These are phyloP conservation scores for Allobates femoralis DNA, from an alignment of 2,797 vertebrate species.

Conservation along the genomic window DNA sequence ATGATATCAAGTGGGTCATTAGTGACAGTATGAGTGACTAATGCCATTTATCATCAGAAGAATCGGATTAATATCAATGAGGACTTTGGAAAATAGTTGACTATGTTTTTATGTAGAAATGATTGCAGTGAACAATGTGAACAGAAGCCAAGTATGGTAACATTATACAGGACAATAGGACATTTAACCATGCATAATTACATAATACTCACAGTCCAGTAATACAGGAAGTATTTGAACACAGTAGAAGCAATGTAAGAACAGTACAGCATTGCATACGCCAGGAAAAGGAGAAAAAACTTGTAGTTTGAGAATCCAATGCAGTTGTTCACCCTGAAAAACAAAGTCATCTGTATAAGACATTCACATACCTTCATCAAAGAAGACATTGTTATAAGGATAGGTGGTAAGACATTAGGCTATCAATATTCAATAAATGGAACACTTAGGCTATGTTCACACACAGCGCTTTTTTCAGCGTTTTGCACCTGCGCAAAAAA, in stretches of 20 bases:
- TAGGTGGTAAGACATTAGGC: not conserved
- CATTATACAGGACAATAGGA: not conserved
- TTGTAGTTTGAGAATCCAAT: conserved; percentile 99
- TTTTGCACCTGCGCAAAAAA: too few relatives aligned
- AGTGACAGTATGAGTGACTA: too few relatives aligned
- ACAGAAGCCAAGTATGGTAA: not conserved
- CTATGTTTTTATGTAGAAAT: not conserved
- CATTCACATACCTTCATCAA: not conserved
- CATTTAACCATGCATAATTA: not conserved
- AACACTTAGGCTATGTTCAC: too few relatives aligned
- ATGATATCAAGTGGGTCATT: too few relatives aligned
- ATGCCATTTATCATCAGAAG: too few relatives aligned
- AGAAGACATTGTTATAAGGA: not conserved
- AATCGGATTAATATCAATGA: too few relatives aligned
- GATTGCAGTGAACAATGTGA: not conserved
- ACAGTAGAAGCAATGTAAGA: conserved; percentile 91
- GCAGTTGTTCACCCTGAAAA: conserved; percentile 97
- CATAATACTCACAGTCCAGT: conserved; percentile 90
- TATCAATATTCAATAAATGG: not conserved
- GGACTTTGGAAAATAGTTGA: too few relatives aligned
- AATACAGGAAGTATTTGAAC: conserved; percentile 96
- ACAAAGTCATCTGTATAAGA: conserved; percentile 22
- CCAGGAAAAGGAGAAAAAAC: conserved; percentile 96
- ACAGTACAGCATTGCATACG: conserved; percentile 94
- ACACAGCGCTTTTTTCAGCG: too few relatives aligned